These are phyloP conservation scores for Gallinago stenura DNA, from an alignment of 2,797 vertebrate genomes.

Conservation along the genomic window DNA sequence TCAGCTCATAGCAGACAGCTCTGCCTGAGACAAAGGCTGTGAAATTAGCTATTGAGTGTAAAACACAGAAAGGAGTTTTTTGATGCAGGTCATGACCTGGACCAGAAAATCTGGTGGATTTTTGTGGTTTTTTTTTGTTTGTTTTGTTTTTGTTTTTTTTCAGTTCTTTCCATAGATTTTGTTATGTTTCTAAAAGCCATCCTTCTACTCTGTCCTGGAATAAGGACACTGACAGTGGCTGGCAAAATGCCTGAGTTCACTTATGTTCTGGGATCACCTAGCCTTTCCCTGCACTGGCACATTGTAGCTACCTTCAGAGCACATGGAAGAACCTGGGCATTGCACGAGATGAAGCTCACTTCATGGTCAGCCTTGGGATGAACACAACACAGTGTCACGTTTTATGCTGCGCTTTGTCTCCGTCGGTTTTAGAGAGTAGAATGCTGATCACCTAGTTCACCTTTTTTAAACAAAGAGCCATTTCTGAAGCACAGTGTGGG, in stretches of 20 bases:
- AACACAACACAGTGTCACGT: background rate
- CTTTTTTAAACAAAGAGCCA: background rate
- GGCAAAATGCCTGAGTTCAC: background rate
- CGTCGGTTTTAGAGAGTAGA: background rate
- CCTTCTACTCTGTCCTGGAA: background rate
- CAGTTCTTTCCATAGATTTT: background rate
- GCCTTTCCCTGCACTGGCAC: background rate
- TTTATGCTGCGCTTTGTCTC: background rate
- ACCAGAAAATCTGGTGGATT: background rate
- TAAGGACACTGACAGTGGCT: background rate
- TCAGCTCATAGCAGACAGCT: background rate
- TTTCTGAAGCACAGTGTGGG: background rate
- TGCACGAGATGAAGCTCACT: background rate
- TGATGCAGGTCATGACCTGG: background rate
- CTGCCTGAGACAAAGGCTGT: slow-evolving; percentile 14
- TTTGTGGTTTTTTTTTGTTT: too few relatives aligned
- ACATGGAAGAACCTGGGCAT: background rate
- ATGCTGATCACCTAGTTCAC: background rate
- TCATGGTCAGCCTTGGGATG: background rate
- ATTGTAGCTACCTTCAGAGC: background rate
- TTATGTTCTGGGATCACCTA: background rate
- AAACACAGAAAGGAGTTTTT: background rate
- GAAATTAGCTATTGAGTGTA: slow-evolving; percentile 61
- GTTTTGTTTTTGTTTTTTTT: background rate
- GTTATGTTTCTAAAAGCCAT: background rate